phyloP scores from a whole-genome alignment of 2,888 invertebrate genomes.

The Diplazon laetatorius region DNA sequence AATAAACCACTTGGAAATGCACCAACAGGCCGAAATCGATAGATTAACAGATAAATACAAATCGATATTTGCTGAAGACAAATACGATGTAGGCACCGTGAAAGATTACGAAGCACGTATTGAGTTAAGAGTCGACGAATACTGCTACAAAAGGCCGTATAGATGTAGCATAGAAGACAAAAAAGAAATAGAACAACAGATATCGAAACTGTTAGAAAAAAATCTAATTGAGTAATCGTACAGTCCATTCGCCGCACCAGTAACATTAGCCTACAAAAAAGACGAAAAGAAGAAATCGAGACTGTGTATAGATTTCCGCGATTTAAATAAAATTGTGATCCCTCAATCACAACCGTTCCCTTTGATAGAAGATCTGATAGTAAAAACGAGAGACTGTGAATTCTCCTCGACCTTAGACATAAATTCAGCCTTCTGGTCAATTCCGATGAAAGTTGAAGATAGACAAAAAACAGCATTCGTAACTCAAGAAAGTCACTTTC shows the following conservation, averaged over 20 bases:
- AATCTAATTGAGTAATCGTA: constrained; percentile 44
- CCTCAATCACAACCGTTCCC: constrained; percentile 45
- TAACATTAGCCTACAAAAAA: constrained; percentile 51
- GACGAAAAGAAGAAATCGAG: constrained; percentile 48
- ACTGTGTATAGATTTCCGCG: constrained; percentile 45
- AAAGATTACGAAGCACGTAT: constrained; percentile 39
- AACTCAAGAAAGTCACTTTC: constrained; percentile 28
- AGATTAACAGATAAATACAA: constrained; percentile 39
- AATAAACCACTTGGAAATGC: constrained; percentile 39
- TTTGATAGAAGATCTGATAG: constrained; percentile 43
- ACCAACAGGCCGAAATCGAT: constrained; percentile 23
- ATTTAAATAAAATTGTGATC: constrained; percentile 42
- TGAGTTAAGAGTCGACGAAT: constrained; percentile 29
- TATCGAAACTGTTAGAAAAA: constrained; percentile 43
- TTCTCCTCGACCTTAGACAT: constrained; percentile 40
- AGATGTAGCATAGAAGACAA: constrained; percentile 50
- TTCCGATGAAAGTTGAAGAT: constrained; percentile 44
- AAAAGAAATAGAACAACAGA: constrained; percentile 45
- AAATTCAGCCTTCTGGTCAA: constrained; percentile 48
- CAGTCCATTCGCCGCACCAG: constrained; percentile 53
- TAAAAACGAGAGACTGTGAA: constrained; percentile 41
- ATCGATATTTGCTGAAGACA: constrained; percentile 47
- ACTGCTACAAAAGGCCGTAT: constrained; percentile 43
- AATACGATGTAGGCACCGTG: constrained; percentile 56
- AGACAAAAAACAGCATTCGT: constrained; percentile 40